Evolutionary conservation across 1,140 invertebrate genomes (phyloP), one percentile per base, ranked within the genome.

Genomic region (Campoletis sonorensis): DNA sequence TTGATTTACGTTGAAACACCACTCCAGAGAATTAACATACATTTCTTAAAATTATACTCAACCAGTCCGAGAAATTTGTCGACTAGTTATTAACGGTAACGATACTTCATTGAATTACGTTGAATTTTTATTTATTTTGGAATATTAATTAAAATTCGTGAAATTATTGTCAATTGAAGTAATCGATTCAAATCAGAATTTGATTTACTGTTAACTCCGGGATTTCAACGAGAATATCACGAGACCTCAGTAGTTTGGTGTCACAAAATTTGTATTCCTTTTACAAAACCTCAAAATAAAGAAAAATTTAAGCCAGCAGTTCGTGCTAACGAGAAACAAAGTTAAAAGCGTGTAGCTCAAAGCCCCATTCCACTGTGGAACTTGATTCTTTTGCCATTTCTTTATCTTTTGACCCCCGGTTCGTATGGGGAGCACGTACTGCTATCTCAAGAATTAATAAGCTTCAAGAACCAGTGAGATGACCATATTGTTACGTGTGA

Each of bases 371-470:
- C 21, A 18, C n/a, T 54, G 23, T 75, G 23, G 23, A 54, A 23
- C 49, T 70, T 33, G 26, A 33, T 75, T 75, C 72, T 54, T 54
- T 54, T 49, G 2, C 13, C 49, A 54, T 27, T 27, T 26, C 26
- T 27, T 58, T 75, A 27, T 26, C 33, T 51, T 58, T 21, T 30
- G 40, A 45, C 16, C 72, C 49, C 30, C 77, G 21, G 30, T 51
- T 67, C 15, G 11, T 54, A 54, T 21, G 40, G 4, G 40, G 49
- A 75, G 72, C 72, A 30, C 40, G 84, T 82, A 84, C 83, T 58
- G 80, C 81, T 76, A 83, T 84, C 77, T 83, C 79, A 85, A 86
- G 85, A 87, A 85, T 86, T 83, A 81, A 87, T 86, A 86, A 86
- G 85, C 86, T 82, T 75, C 85, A 51, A 37, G 18, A 70, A 80